These are phyloP conservation scores for Tetramorium parvispinum DNA, from an alignment of 1,140 invertebrate genomes.

Conservation along the genomic window DNA sequence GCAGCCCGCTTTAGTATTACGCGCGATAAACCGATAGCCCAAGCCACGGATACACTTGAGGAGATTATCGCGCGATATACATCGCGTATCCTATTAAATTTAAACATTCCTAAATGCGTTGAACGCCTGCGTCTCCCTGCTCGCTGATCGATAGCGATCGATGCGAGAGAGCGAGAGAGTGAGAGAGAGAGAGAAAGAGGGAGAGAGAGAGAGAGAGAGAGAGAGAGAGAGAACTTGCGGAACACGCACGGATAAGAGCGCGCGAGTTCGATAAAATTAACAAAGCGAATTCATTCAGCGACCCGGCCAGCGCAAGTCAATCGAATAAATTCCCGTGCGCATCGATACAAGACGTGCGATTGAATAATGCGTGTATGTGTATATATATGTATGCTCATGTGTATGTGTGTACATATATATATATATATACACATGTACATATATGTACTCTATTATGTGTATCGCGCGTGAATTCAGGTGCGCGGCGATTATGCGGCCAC, in stretches of 20 bases:
- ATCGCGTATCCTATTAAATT: conserved; percentile 51
- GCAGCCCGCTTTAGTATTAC: not conserved
- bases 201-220: not conserved
- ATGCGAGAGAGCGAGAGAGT: not conserved
- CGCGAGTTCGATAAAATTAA: conserved; percentile 51
- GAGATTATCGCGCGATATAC: conserved; percentile 39
- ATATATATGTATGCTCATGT: not conserved
- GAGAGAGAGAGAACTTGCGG: not conserved
- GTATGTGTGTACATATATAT: not conserved
- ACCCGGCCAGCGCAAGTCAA: conserved; percentile 16
- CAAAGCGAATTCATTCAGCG: conserved; percentile 60
- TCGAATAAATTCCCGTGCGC: conserved; percentile 46
- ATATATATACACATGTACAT: too few relatives aligned
- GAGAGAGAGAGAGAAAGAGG: not conserved
- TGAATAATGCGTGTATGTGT: not conserved
- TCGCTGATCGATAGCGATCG: conserved; percentile 52
- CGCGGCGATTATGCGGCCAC: conserved; percentile 41
- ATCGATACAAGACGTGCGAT: conserved; percentile 39
- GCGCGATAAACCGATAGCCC: not conserved
- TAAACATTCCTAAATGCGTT: conserved; percentile 46
- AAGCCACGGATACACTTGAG: conserved; percentile 8
- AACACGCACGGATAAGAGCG: conserved; percentile 20
- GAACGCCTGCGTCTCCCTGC: not conserved
- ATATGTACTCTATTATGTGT: not conserved
- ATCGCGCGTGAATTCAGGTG: conserved; percentile 42